Conservation (phyloP, 2,888 invertebrate genomes). For the Strigamia transsilvanica region DNA sequence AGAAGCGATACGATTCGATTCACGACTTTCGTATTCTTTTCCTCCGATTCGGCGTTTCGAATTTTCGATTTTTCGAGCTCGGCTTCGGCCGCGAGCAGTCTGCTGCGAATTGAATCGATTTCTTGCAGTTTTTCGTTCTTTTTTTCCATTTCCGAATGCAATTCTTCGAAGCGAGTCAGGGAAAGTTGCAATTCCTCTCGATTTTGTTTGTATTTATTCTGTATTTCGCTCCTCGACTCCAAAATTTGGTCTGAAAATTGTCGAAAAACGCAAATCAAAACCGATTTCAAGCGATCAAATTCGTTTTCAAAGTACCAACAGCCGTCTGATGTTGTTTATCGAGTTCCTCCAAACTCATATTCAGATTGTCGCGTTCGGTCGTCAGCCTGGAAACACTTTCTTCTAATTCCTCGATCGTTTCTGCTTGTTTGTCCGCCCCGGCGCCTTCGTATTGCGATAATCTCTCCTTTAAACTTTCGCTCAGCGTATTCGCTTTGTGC, state of each 20-base stretch:
- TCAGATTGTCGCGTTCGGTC: conserved; percentile 69
- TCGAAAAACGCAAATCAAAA: neutral
- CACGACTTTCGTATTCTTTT: neutral
- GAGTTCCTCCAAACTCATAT: conserved; percentile 74
- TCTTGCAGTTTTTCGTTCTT: neutral
- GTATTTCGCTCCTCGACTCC: neutral
- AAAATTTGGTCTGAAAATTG: neutral
- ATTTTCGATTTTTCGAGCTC: neutral
- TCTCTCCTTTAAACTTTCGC: neutral
- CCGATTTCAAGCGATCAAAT: neutral
- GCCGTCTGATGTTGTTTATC: conserved; percentile 78
- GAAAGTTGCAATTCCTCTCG: neutral
- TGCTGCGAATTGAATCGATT: neutral
- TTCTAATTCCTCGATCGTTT: conserved; percentile 44
- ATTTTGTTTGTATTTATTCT: neutral
- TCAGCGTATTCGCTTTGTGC: neutral
- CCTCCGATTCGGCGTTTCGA: neutral
- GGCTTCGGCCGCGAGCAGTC: neutral
- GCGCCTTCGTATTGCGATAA: conserved; percentile 23
- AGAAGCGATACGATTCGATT: neutral
- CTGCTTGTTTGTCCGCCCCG: conserved; percentile 52
- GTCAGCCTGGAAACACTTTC: conserved; percentile 37
- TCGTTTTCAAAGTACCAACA: conserved; percentile 65
- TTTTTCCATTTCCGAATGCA: neutral
- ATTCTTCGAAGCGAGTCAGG: neutral